Base-by-base conservation (phyloP, 2,888 invertebrate genomes). In the Sesia apiformis region DNA sequence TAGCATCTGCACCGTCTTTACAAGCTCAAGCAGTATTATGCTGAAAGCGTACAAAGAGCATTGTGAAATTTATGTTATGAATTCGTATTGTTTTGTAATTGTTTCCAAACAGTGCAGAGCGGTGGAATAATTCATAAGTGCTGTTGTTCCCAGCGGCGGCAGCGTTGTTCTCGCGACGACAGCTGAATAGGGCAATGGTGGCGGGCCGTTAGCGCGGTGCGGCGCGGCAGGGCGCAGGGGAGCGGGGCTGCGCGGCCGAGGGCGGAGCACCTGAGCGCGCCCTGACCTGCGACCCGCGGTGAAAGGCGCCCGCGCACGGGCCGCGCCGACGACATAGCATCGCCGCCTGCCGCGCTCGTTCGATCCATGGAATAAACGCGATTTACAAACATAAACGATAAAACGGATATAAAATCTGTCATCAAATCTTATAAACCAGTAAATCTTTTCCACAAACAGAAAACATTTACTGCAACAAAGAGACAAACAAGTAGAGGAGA, bases 241-340 rank as follows among this genome's bases (percentile, higher is more conserved):
- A 62, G 58, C 60, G 63, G 58, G 59, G 65, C 54, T 58, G 60
- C 63, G 63, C 67, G 73, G 73, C 77, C 76, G 64, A 62, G 86
- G 85, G 87, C 85, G 85, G 86, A 83, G 88, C 88, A 84, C 88
- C 88, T 84, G 86, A 88, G 88, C 79, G 87, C 88, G 87, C 88
- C 88, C 88, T 89, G 88, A 88, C 88, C 88, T 86, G 72, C 84
- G 88, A 89, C 88, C 88, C 68, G 84, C 77, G 84, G 88, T 89
- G 88, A 89, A 88, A 89, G 88, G 88, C 86, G 85, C 84, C 69
- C 78, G 83, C 76, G 78, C 78, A 74, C 75, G 70, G 72, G 64
- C 43, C 53, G 49, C 53, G 42, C 39, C 49, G 40, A 50, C 42
- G 42, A 42, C 42, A 42, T 23, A 23, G 42, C 42, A 42, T 42